Conservation (phyloP, 2,113 vertebrate genomes). For the Lophotis ruficrista region DNA sequence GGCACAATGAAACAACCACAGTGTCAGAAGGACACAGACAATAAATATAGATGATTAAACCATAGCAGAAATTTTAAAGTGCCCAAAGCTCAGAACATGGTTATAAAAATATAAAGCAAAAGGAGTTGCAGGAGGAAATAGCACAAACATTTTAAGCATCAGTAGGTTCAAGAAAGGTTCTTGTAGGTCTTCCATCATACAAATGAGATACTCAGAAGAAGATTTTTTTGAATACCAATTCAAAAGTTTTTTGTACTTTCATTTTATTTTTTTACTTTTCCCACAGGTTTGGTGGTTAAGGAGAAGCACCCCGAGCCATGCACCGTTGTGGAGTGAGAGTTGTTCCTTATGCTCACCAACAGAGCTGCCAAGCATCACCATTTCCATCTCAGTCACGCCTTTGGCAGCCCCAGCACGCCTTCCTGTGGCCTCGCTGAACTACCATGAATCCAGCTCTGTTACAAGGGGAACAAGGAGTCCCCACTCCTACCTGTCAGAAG, state of each 20-base stretch:
- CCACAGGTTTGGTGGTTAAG: neutral
- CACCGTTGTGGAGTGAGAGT: too few species aligned
- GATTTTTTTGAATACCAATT: neutral
- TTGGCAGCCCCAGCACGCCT: neutral
- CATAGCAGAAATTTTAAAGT: neutral
- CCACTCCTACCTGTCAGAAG: neutral
- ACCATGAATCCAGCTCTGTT: neutral
- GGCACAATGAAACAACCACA: neutral
- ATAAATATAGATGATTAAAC: neutral
- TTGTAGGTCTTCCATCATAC: neutral
- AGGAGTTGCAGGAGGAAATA: neutral
- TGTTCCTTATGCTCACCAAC: neutral
- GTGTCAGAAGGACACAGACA: constrained; percentile 24
- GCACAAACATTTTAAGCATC: neutral
- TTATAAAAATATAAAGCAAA: neutral
- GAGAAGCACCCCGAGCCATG: neutral
- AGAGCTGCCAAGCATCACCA: neutral
- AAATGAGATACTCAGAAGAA: neutral
- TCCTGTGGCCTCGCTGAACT: neutral
- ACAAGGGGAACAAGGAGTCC: neutral
- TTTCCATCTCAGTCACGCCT: neutral
- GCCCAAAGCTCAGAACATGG: neutral
- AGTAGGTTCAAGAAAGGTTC: neutral
- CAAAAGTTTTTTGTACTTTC: neutral
- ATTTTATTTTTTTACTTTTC: neutral